phyloP scores from a whole-genome alignment of 2,113 vertebrate genomes.

The Dicrurus megarhynchus region DNA sequence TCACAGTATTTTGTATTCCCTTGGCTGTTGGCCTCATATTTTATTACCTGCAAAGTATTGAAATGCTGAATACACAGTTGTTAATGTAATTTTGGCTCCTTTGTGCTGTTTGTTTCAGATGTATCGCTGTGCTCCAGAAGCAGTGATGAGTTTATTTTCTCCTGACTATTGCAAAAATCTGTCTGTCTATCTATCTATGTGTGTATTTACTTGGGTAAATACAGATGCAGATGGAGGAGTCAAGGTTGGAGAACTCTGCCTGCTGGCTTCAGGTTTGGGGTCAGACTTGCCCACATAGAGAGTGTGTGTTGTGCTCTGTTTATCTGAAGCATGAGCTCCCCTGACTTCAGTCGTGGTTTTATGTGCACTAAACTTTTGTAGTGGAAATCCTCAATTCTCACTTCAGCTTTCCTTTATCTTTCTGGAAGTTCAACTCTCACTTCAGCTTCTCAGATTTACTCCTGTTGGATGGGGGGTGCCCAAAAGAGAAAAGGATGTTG shows the following conservation, averaged over 20 bases:
- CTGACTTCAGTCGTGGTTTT: background rate
- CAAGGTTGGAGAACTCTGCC: background rate
- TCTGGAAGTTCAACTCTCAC: background rate
- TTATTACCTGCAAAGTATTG: background rate
- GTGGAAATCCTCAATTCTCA: background rate
- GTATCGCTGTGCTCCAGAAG: background rate
- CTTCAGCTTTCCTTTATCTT: background rate
- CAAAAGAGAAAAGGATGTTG: background rate
- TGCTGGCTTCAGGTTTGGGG: background rate
- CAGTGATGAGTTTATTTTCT: background rate
- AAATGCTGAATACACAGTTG: background rate
- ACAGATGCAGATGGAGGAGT: background rate
- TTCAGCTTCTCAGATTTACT: background rate
- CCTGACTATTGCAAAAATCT: background rate
- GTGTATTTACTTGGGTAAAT: background rate
- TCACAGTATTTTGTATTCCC: background rate
- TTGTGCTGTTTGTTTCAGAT: background rate
- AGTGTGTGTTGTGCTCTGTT: background rate
- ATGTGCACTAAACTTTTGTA: background rate
- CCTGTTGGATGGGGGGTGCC: background rate
- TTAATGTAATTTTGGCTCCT: background rate
- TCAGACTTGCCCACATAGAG: background rate
- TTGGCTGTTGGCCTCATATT: background rate
- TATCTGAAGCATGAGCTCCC: background rate
- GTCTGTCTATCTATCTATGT: rapidly evolving